These are phyloP conservation scores for Abrostola triplasia DNA, from an alignment of 2,888 invertebrate species.

Conservation along the genomic window DNA sequence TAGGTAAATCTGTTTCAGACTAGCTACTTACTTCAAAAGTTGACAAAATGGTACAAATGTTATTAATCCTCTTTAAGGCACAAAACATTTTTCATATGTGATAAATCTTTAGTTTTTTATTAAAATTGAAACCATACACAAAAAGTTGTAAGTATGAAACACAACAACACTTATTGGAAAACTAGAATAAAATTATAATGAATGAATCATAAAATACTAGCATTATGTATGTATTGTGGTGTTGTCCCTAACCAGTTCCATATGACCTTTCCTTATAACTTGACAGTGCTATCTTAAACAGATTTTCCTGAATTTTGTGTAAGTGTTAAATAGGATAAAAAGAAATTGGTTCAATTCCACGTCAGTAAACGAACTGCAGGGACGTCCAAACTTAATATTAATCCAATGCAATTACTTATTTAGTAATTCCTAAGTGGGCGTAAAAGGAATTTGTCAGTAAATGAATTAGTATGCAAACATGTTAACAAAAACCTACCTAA, in stretches of 20 bases:
- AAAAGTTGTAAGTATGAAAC: not conserved
- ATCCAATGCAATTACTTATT: slow-evolving; percentile 7
- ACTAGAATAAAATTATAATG: slow-evolving; percentile 2
- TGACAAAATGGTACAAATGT: not conserved
- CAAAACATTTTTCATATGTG: no score
- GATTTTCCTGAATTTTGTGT: slow-evolving; percentile 15
- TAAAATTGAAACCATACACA: not conserved
- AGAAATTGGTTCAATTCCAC: not conserved
- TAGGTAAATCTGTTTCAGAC: slow-evolving; percentile 35
- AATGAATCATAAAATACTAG: slow-evolving; percentile 36
- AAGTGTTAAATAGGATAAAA: not conserved
- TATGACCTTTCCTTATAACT: slow-evolving; percentile 35
- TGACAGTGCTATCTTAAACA: slow-evolving; percentile 13
- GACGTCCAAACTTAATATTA: slow-evolving; percentile 8
- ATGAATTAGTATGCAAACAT: no score
- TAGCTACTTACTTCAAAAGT: slow-evolving; percentile 24
- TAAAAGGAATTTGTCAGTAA: slow-evolving; percentile 16
- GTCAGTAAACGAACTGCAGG: not conserved
- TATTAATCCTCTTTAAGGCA: no score
- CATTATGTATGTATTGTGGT: slow-evolving; percentile 10
- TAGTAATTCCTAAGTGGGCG: slow-evolving; percentile 34
- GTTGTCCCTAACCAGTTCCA: not conserved
- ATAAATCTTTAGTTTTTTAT: not conserved
- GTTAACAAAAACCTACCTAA: not conserved
- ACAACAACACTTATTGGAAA: not conserved